Evolutionary conservation across 1,140 invertebrate genomes (phyloP).

Genomic region (Amyelois transitella): DNA sequence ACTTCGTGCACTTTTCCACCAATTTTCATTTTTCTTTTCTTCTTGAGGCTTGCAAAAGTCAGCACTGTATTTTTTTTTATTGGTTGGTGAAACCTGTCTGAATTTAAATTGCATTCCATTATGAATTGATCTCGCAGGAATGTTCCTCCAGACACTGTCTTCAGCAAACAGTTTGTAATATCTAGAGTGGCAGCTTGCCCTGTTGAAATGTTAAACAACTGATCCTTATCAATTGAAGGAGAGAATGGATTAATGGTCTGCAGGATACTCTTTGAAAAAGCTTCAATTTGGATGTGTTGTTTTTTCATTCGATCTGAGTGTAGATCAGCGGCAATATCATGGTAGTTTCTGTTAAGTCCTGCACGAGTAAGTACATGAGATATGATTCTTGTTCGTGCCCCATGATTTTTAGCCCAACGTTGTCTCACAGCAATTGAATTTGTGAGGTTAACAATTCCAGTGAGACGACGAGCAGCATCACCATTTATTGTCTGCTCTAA

Average conservation of each 20-base stretch:
- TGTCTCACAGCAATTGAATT: slow-evolving; percentile 37
- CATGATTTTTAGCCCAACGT: slow-evolving; percentile 34
- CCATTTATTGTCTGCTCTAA: slow-evolving; percentile 33
- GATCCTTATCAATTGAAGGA: neutral
- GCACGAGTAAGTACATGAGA: neutral
- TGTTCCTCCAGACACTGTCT: neutral
- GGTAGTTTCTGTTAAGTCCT: too few relatives aligned
- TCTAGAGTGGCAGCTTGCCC: neutral
- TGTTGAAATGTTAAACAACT: neutral
- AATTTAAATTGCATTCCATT: too few relatives aligned
- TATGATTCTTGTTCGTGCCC: slow-evolving; percentile 29
- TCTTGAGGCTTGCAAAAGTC: neutral
- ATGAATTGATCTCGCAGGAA: neutral
- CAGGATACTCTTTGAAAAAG: neutral
- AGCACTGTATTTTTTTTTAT: neutral
- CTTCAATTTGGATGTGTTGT: neutral
- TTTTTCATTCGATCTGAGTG: neutral
- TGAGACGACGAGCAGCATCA: slow-evolving; percentile 29
- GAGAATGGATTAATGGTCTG: neutral
- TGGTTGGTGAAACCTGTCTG: neutral
- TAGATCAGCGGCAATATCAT: neutral
- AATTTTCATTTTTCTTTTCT: slow-evolving; percentile 20
- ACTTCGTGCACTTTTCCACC: slow-evolving; percentile 30
- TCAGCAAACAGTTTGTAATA: neutral
- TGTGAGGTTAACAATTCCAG: slow-evolving; percentile 21